Percentiles rank a stretch among this genome's conserved stretches.
Evolutionary conservation across 2,113 vertebrate species (phyloP).

Genomic region (Microcebus griseorufus): DNA sequence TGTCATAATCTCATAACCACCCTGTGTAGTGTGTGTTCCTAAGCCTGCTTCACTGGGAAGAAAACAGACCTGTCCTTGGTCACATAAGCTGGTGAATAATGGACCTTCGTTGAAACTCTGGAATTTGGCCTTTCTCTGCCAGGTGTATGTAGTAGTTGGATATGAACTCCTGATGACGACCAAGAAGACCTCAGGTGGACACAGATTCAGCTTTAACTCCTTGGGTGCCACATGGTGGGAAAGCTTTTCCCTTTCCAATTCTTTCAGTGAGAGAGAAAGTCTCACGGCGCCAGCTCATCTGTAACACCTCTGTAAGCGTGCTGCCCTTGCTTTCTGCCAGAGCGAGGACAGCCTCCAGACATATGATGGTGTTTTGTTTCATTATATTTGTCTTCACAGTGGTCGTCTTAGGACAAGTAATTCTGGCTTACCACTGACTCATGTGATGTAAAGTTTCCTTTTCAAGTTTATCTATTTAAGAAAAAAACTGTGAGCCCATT

Average conservation of each 20-base stretch:
- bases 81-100: background rate
- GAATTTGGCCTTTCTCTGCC: background rate
- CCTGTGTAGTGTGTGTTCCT: too few species aligned
- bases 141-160: too few species aligned
- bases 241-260: background rate
- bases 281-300: background rate
- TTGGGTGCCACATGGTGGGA: background rate
- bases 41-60: background rate
- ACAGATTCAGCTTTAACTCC: background rate
- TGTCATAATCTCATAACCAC: background rate
- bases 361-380: background rate
- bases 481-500: background rate
- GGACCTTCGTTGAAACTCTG: background rate
- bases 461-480: background rate
- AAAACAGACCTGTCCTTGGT: background rate
- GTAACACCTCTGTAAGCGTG: background rate
- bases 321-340: background rate
- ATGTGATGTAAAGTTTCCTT: background rate
- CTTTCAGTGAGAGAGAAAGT: too few species aligned
- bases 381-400: background rate
- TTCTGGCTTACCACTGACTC: background rate
- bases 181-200: background rate
- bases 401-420: background rate
- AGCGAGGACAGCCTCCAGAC: background rate
- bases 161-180: accelerated